phyloP scores from a whole-genome alignment of 1,140 invertebrate genomes.

The Temnothorax nylanderi region DNA sequence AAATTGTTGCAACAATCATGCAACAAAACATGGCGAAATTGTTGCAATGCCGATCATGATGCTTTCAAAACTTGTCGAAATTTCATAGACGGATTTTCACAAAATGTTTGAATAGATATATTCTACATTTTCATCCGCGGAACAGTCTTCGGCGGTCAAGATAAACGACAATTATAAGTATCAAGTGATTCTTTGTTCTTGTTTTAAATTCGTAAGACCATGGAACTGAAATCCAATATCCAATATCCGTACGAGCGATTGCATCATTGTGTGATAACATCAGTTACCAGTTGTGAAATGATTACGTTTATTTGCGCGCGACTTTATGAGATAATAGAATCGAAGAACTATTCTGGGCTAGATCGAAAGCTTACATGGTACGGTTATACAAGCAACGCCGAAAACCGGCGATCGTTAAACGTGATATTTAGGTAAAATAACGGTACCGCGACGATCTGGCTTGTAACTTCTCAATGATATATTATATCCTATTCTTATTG shows the following conservation, averaged over 20 bases:
- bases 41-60: not conserved
- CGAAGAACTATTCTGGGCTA: not conserved
- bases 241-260: not conserved
- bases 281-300: not conserved
- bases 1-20: slow-evolving; percentile 33
- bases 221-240: not conserved
- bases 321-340: not conserved
- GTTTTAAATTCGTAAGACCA: not conserved
- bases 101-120: not conserved
- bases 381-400: not conserved
- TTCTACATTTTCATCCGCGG: not conserved
- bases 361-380: not conserved
- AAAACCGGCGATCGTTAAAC: slow-evolving; percentile 7
- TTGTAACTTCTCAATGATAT: not conserved
- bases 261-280: slow-evolving; percentile 11
- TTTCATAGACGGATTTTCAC: not conserved
- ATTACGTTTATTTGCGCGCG: not conserved
- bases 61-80: not conserved
- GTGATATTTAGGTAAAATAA: slow-evolving; percentile 67
- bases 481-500: not conserved
- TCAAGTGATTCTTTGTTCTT: not conserved
- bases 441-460: slow-evolving; percentile 33
- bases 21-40: slow-evolving; percentile 10
- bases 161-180: not conserved
- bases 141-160: not conserved